These are phyloP conservation scores for Pelobates cultripes DNA, from an alignment of 2,797 vertebrate genomes.

Conservation along the genomic window DNA sequence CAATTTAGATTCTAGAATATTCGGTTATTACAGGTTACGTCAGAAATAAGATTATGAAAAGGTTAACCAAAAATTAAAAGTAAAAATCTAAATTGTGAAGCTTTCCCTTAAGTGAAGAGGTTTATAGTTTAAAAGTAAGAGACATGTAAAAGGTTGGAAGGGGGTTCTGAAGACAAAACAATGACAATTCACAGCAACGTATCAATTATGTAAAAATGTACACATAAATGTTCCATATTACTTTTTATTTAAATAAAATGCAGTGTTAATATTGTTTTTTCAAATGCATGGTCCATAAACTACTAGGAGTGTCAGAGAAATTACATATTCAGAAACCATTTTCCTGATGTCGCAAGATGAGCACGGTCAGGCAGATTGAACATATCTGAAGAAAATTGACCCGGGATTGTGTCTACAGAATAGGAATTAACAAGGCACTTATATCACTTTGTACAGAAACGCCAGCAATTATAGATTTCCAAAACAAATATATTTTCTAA, in stretches of 20 bases:
- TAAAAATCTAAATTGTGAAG: constrained; percentile 2
- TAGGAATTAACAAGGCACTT: not conserved
- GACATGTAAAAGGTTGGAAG: too few relatives aligned
- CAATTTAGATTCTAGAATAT: not conserved
- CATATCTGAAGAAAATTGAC: not conserved
- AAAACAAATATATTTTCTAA: not conserved
- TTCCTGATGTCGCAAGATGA: constrained; percentile 2
- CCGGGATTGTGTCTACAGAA: not conserved
- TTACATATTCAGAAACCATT: not conserved
- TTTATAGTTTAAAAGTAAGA: too few relatives aligned
- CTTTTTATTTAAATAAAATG: too few relatives aligned
- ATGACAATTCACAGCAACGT: too few relatives aligned
- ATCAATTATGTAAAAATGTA: too few relatives aligned
- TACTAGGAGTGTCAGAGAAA: not conserved
- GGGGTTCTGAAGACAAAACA: too few relatives aligned
- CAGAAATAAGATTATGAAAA: not conserved
- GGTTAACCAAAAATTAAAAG: not conserved
- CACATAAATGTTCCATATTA: too few relatives aligned
- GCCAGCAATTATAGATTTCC: not conserved
- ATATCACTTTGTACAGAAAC: not conserved
- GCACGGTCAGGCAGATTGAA: not conserved
- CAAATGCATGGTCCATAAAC: too few relatives aligned
- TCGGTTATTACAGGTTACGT: not conserved
- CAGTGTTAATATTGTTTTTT: too few relatives aligned
- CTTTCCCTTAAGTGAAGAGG: too few relatives aligned